These are phyloP conservation scores for Ligdia adustata DNA, from an alignment of 2,888 invertebrate species.

Conservation along the genomic window DNA sequence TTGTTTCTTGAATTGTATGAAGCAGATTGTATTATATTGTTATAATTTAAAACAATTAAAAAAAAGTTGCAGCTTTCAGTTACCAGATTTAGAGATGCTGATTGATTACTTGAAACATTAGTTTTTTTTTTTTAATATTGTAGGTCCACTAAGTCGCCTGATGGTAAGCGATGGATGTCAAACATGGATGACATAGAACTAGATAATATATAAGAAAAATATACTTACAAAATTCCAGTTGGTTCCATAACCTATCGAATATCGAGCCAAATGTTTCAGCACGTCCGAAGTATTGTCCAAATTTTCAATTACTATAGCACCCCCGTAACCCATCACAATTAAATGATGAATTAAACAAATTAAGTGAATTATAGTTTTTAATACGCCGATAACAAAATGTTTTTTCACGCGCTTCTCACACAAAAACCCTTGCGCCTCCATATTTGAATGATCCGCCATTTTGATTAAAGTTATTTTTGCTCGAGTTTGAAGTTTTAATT, in stretches of 20 bases:
- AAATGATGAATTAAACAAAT: not conserved
- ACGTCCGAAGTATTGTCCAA: constrained; percentile 7
- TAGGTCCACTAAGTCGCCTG: too few species aligned
- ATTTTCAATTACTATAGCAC: constrained; percentile 12
- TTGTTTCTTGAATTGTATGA: too few species aligned
- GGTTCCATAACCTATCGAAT: constrained; percentile 28
- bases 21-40: too few species aligned
- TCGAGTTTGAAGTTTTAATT: not conserved
- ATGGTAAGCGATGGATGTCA: too few species aligned
- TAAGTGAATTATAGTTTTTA: constrained; percentile 2
- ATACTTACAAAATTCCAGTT: constrained; percentile 42
- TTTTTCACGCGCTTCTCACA: constrained; percentile 1
- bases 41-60: too few species aligned
- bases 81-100: too few species aligned
- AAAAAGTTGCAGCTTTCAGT: too few species aligned
- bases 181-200: too few species aligned
- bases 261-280: constrained; percentile 19
- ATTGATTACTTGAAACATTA: too few species aligned
- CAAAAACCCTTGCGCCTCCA: constrained; percentile 12
- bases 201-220: not conserved
- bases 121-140: too few species aligned
- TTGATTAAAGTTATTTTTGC: not conserved
- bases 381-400: not conserved
- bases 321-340: not conserved
- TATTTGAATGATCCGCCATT: constrained; percentile 3